Evolutionary conservation across 2,888 invertebrate species (phyloP).

Genomic region (Gibbula magus): DNA sequence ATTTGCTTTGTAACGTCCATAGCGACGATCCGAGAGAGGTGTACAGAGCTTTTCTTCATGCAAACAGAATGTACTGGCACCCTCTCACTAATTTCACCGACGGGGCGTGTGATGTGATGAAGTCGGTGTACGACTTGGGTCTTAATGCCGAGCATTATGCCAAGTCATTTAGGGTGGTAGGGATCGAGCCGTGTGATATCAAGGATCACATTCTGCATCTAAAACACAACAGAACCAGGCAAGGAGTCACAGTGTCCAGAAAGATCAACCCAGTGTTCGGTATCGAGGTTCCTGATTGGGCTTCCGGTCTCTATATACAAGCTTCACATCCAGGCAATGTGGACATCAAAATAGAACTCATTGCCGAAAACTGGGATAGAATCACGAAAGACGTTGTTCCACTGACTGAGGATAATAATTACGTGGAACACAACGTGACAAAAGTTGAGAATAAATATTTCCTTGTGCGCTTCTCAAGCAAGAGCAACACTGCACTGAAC

Average conservation of each 20-base stretch:
- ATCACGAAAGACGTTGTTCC: background rate
- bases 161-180: constrained; percentile 50
- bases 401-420: background rate
- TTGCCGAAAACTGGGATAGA: background rate
- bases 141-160: constrained; percentile 39
- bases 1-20: constrained; percentile 39
- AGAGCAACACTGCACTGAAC: background rate
- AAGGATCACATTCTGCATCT: constrained; percentile 39
- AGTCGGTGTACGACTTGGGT: constrained; percentile 55
- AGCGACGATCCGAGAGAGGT: constrained; percentile 43
- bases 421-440: background rate
- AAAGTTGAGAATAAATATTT: background rate
- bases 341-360: background rate
- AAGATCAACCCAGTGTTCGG: constrained; percentile 42
- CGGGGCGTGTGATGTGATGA: constrained; percentile 55
- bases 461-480: background rate
- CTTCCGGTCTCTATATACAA: background rate
- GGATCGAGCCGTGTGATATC: constrained; percentile 49
- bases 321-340: background rate
- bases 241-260: constrained; percentile 35
- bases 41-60: constrained; percentile 45
- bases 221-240: constrained; percentile 33
- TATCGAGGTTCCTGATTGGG: constrained; percentile 40
- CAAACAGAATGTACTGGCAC: constrained; percentile 58
- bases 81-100: constrained; percentile 42